These are phyloP conservation scores for Recurvirostra avosetta DNA, from an alignment of 2,113 vertebrate genomes.

Conservation along the genomic window DNA sequence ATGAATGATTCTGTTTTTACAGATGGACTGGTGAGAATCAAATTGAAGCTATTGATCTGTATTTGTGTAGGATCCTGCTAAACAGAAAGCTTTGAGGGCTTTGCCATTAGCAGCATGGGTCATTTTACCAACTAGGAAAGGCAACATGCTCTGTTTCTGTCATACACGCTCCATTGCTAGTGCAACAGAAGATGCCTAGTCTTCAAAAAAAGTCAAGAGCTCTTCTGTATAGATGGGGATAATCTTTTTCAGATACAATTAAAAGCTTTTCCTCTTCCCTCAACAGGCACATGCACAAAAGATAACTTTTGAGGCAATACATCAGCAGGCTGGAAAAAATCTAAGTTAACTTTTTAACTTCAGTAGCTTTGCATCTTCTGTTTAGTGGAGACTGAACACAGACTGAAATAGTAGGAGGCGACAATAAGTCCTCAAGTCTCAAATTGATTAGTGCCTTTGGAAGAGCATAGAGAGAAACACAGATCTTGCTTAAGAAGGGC, in stretches of 20 bases:
- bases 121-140: constrained; percentile 22
- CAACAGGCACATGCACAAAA: not conserved
- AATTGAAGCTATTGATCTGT: constrained; percentile 55
- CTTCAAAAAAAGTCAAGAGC: constrained; percentile 26
- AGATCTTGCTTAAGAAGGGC: not conserved
- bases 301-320: not conserved
- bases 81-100: constrained; percentile 32
- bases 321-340: not conserved
- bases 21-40: constrained; percentile 57
- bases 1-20: constrained; percentile 49
- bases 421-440: not conserved
- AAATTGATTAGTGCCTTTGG: not conserved
- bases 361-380: not conserved
- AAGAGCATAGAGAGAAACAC: not conserved
- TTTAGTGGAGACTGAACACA: not conserved
- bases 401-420: not conserved
- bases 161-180: not conserved
- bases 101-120: constrained; percentile 25
- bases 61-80: constrained; percentile 28
- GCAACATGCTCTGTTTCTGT: not conserved
- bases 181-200: not conserved
- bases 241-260: constrained; percentile 19
- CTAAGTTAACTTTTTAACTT: not conserved
- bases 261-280: constrained; percentile 8
- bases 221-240: constrained; percentile 1